Base-by-base conservation (phyloP, 2,888 invertebrate genomes). In the Caradrina kadenii region DNA sequence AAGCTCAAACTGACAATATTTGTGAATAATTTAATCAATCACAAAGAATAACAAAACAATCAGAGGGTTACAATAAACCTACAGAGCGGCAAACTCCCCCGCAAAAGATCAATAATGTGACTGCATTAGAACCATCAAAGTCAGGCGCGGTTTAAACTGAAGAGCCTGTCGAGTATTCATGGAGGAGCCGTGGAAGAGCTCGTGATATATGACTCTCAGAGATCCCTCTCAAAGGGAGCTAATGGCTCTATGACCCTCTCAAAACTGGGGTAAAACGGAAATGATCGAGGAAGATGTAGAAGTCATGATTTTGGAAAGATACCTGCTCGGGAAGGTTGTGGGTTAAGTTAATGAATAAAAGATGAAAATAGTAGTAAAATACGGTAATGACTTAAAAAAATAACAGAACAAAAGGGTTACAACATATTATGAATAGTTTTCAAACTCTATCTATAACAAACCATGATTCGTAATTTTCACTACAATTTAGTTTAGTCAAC, bases 161-260 rank as follows among this genome's bases (percentile, higher is more conserved):
- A 82, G 81, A 80, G 77, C 69, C 63, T 13, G 73, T 82, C 79
- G 75, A 87, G 88, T 86, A 88, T 87, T 87, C 88, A 88, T 88
- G 79, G 86, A 81, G 83, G 68, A 80, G 80, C 65, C 64, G 74
- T 67, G 69, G 80, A 81, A 76, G 89, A 90, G 89, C 86, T 85
- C 87, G 86, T 93, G 90, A 93, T 92, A 91, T 93, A 93, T 93
- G 80, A 88, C 88, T 79, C 86, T 86, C 82, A 68, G 83, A 87
- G 45, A 45, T 45, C 45, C 45, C 45, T 45, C 17, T 17, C 17
- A 3, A 91, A 92, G 92, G 93, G 92, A 82, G 80, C 86, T 92
- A 93, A 93, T 92, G 90, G 91, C 81, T 82, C 54, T 55, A 81
- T 89, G 87, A 90, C 91, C 91, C 90, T 87, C 87, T 61, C 79